Evolutionary conservation across 2,797 vertebrate species (phyloP).

Genomic region (Neosilurus hyrtlii): DNA sequence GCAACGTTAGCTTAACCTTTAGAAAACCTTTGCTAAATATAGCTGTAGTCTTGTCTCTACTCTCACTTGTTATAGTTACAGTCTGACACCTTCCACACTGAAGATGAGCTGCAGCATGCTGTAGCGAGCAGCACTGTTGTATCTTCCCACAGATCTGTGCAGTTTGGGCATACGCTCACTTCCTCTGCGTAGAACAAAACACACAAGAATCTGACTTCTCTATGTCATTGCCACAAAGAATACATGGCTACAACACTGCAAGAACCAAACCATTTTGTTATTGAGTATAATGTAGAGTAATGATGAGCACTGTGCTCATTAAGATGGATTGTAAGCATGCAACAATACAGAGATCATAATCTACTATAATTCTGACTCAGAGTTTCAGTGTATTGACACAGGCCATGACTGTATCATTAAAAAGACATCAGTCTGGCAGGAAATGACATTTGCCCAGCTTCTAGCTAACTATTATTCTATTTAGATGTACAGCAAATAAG

Average conservation of each 20-base stretch:
- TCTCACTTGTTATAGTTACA: not conserved
- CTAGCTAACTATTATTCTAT: not conserved
- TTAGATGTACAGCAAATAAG: not conserved
- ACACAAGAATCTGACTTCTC: slow-evolving; percentile 14
- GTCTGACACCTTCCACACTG: not conserved
- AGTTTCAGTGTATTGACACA: not conserved
- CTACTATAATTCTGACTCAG: not conserved
- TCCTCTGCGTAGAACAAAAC: slow-evolving; percentile 16
- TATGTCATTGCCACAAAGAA: not conserved
- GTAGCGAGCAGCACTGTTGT: not conserved
- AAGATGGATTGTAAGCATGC: not conserved
- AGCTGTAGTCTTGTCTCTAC: not conserved
- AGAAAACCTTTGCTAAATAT: not conserved
- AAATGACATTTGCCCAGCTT: not conserved
- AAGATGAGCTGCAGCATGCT: slow-evolving; percentile 23
- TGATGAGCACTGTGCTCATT: not conserved
- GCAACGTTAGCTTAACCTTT: not conserved
- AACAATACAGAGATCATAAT: not conserved
- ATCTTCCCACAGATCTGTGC: slow-evolving; percentile 39
- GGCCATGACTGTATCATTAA: not conserved
- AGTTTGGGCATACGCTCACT: slow-evolving; percentile 41
- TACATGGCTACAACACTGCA: not conserved
- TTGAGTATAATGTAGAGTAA: not conserved
- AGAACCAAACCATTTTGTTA: not conserved
- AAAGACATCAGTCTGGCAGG: not conserved